Percentiles rank a stretch among this genome's conserved stretches.
Conservation (phyloP, 2,888 invertebrate species). For the Tinea trinotella region DNA sequence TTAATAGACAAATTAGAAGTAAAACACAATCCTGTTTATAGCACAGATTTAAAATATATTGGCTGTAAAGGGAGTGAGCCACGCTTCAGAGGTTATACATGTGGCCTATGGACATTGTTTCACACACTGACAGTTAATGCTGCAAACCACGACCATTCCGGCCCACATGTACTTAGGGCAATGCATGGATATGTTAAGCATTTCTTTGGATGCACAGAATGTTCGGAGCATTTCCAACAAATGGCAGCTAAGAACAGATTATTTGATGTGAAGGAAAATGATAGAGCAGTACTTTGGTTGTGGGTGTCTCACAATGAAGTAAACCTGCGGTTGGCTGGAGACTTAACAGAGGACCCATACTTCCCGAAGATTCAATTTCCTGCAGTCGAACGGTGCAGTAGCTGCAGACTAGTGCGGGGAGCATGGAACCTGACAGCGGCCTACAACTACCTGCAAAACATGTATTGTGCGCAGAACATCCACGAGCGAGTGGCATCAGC, state of each 20-base stretch:
- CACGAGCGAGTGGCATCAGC: slow-evolving; percentile 30
- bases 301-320: slow-evolving; percentile 96
- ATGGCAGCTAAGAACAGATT: slow-evolving; percentile 84
- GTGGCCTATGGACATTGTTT: slow-evolving; percentile 95
- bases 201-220: slow-evolving; percentile 95
- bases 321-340: slow-evolving; percentile 88
- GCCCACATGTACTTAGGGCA: slow-evolving; percentile 81
- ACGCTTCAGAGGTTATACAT: slow-evolving; percentile 89
- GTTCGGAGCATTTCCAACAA: slow-evolving; percentile 88
- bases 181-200: slow-evolving; percentile 91
- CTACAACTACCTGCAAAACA: slow-evolving; percentile 71
- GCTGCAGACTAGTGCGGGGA: slow-evolving; percentile 73
- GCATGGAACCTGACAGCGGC: slow-evolving; percentile 77
- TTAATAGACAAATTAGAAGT: slow-evolving; percentile 68
- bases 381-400: slow-evolving; percentile 74
- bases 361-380: slow-evolving; percentile 95
- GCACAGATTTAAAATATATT: slow-evolving; percentile 74
- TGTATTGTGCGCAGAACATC: slow-evolving; percentile 52
- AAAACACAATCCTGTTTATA: slow-evolving; percentile 69
- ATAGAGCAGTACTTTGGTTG: slow-evolving; percentile 90
- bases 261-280: slow-evolving; percentile 77
- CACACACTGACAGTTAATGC: slow-evolving; percentile 92
- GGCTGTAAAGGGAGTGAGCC: slow-evolving; percentile 87
- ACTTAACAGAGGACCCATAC: slow-evolving; percentile 90
- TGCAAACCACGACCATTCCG: slow-evolving; percentile 58